Base-by-base conservation (phyloP, 2,888 invertebrate species). In the Metopia argyrocephala region DNA sequence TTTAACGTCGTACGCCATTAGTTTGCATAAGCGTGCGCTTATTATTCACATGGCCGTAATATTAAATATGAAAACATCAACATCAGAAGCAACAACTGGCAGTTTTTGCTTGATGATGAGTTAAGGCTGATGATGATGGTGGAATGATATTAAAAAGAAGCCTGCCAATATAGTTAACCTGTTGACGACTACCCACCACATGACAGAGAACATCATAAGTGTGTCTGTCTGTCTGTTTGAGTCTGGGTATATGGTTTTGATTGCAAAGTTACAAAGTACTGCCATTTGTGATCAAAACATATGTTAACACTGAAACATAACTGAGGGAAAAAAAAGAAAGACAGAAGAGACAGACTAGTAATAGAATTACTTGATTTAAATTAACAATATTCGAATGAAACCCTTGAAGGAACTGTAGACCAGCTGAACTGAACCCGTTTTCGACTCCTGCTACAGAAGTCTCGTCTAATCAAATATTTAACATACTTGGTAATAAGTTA, bases 1-100 rank as follows among this genome's bases (percentile, higher is more conserved):
- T n/a, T n/a, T 70, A 20, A 59, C 56, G 78, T 81, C 74, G 74
- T 65, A 66, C 50, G 78, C 61, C 74, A 61, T 73, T 76, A 62
- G 68, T 61, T 52, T 70, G 52, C 65, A 78, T 70, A 62, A 75
- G 70, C 48, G 78, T 75, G 80, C 73, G 48, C 48, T 20, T 20
- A 18, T 18, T 48, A 48, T 31, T 9, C 9, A n/a, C n/a, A n/a
- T n/a, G n/a, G n/a, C n/a, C n/a, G n/a, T n/a, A n/a, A n/a, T n/a
- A n/a, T n/a, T n/a, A n/a, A n/a, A n/a, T n/a, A n/a, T n/a, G n/a
- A n/a, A 75, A 79, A 70, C 5, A 56, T 71, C 25, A 38, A 66
- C 62, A 73, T 31, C 48, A 56, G 54, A 64, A n/a, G 31, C 64
- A 20, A 20, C 59, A 25, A 54, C 38, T 56, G 23, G 21, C 3